Base-by-base conservation (phyloP, 2,888 invertebrate species). In the Cartodere bifasciata region DNA sequence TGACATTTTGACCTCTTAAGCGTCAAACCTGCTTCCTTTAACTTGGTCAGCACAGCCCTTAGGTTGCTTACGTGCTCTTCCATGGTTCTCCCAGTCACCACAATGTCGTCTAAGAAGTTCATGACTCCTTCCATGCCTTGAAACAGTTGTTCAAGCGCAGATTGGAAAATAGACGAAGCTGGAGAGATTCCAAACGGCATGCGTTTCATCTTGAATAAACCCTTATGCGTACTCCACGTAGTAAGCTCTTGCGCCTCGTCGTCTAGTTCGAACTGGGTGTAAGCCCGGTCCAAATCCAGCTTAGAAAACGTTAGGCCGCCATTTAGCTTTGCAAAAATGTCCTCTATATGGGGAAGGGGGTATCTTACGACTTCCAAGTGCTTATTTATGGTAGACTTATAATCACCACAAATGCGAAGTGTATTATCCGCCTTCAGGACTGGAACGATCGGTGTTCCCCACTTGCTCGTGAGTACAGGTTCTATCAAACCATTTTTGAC, bases 161-260 rank as follows among this genome's bases (percentile, higher is more conserved):
- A 30, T 31, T 57, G 55, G 37, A 56, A 55, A 23, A 54, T 50
- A 4, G 48, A 47, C 5, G 52, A 49, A 10, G 55, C 54, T 9
- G 45, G 42, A 4, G 48, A 45, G n/a, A 56, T 48, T 9, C 57
- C 59, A 42, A 48, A 55, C 2, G 52, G 48, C 15, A 57, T 34
- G 13, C 55, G 41, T 17, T 50, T 48, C 22, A 49, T 48, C 16
- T 37, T 37, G 34, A 42, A 58, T 3, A 58, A 28, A 0, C 58
- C 56, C 22, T 47, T 45, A 16, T 52, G 52, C 1, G 55, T 56
- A 16, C 39, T 43, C 22, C 49, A 42, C n/a, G 14, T 16, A 13
- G 17, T 17, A 13, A 28, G 16, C 12, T 15, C 16, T 9, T 16
- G 12, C 9, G 16, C 17, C 17, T 16, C 28, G 17, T 28, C 28